Evolutionary conservation across 2,888 invertebrate genomes (phyloP).

Genomic region (Drosophila koepferae): DNA sequence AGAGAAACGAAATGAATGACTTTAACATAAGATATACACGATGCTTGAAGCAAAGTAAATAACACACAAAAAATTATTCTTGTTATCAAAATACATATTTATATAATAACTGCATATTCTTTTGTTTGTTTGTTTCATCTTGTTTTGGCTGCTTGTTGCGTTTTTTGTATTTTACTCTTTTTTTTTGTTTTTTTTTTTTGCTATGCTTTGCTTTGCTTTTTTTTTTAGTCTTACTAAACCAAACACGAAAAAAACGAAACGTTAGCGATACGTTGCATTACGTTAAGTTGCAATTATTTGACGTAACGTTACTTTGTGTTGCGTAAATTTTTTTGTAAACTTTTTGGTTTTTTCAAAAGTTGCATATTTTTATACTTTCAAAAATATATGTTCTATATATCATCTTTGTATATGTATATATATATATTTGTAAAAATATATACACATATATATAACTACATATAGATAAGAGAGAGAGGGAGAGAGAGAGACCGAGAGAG

Average conservation of each 20-base stretch:
- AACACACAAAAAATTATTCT: slow-evolving; percentile 41
- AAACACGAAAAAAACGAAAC: slow-evolving; percentile 48
- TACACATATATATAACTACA: slow-evolving; percentile 47
- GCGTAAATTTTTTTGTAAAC: slow-evolving; percentile 30
- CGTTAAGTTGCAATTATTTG: not conserved
- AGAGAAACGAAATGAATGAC: slow-evolving; percentile 40
- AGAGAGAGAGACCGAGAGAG: slow-evolving; percentile 42
- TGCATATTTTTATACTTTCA: slow-evolving; percentile 74
- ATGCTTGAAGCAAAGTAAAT: slow-evolving; percentile 57
- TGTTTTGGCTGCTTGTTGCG: slow-evolving; percentile 47
- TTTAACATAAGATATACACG: slow-evolving; percentile 36
- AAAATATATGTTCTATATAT: slow-evolving; percentile 67
- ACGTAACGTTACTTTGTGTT: slow-evolving; percentile 25
- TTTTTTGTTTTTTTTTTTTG: slow-evolving; percentile 4
- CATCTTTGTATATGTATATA: slow-evolving; percentile 44
- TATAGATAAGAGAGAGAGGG: slow-evolving; percentile 24
- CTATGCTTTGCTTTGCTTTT: not conserved
- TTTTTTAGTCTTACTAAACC: slow-evolving; percentile 27
- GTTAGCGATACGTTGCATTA: slow-evolving; percentile 26
- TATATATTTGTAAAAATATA: slow-evolving; percentile 59
- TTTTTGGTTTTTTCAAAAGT: slow-evolving; percentile 66
- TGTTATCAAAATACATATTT: slow-evolving; percentile 44
- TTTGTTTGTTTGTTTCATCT: slow-evolving; percentile 15
- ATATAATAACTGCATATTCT: slow-evolving; percentile 31
- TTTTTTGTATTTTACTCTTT: slow-evolving; percentile 9